Evolutionary conservation across 2,113 vertebrate genomes (phyloP).

Genomic region (Anarhynchus alexandrinus): DNA sequence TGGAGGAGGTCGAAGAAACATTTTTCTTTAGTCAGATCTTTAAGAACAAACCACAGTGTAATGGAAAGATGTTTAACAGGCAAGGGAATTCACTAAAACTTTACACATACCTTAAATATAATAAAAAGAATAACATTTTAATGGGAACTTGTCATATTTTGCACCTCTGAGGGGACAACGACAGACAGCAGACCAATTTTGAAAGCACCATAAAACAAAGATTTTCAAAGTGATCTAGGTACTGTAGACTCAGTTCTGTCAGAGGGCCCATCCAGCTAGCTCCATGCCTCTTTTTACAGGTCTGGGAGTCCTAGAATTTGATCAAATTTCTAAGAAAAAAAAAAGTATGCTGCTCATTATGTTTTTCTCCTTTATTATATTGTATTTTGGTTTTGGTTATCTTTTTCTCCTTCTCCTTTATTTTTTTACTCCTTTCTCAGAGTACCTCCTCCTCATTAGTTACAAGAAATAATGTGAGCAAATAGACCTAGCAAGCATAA

Average conservation of each 20-base stretch:
- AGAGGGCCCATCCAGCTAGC: background rate
- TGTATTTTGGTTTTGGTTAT: background rate
- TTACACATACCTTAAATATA: background rate
- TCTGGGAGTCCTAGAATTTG: background rate
- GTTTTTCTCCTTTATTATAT: background rate
- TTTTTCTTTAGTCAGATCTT: slow-evolving; percentile 42
- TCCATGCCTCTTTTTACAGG: background rate
- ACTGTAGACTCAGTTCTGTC: background rate
- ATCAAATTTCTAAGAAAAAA: background rate
- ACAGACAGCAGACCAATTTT: background rate
- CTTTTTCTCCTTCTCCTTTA: background rate
- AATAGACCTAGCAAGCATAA: background rate
- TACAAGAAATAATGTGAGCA: background rate
- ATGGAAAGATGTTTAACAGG: slow-evolving; percentile 9
- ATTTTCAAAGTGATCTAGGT: background rate
- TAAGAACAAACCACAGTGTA: slow-evolving; percentile 13
- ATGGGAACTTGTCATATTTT: background rate
- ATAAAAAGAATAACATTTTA: background rate
- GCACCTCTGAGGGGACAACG: background rate
- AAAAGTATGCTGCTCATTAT: background rate
- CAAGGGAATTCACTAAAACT: background rate
- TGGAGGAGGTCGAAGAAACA: slow-evolving; percentile 41
- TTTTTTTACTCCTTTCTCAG: too few relatives aligned
- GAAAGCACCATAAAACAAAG: background rate
- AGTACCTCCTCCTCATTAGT: background rate